Conservation (phyloP, 1,140 invertebrate genomes). For the Helicoverpa armigera region DNA sequence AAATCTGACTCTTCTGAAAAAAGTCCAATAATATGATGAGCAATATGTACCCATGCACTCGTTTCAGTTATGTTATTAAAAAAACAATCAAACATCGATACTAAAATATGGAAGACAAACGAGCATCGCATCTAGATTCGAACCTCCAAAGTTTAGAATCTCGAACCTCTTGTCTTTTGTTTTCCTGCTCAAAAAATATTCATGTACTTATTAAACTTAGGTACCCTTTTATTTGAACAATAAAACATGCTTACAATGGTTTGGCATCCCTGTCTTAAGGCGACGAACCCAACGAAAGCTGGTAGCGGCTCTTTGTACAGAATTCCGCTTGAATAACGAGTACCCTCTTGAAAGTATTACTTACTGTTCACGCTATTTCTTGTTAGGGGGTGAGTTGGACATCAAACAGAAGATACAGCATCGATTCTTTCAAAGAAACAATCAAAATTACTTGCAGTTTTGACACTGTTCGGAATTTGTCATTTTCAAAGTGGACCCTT, state of each 20-base stretch:
- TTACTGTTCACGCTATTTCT: conserved; percentile 39
- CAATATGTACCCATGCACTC: too few relatives aligned
- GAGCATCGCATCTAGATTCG: too few relatives aligned
- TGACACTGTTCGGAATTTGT: not conserved
- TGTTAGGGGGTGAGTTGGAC: conserved; percentile 6
- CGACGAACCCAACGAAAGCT: conserved; percentile 20
- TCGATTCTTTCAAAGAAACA: not conserved
- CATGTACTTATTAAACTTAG: not conserved
- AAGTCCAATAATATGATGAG: too few relatives aligned
- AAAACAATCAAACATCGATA: too few relatives aligned
- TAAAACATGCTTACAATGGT: not conserved
- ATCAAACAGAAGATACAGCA: conserved; percentile 10
- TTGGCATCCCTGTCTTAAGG: conserved; percentile 13
- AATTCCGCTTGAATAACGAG: conserved; percentile 47
- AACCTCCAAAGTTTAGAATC: too few relatives aligned
- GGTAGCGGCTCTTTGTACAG: conserved; percentile 37
- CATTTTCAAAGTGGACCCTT: not conserved
- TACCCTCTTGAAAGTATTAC: conserved; percentile 34
- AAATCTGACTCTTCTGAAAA: too few relatives aligned
- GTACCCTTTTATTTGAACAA: not conserved
- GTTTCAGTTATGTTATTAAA: too few relatives aligned
- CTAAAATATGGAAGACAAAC: too few relatives aligned
- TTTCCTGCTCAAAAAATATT: too few relatives aligned
- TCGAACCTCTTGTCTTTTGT: too few relatives aligned
- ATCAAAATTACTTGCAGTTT: conserved; percentile 27